phyloP scores from a whole-genome alignment of 2,888 invertebrate species.

The Eilema caniola region DNA sequence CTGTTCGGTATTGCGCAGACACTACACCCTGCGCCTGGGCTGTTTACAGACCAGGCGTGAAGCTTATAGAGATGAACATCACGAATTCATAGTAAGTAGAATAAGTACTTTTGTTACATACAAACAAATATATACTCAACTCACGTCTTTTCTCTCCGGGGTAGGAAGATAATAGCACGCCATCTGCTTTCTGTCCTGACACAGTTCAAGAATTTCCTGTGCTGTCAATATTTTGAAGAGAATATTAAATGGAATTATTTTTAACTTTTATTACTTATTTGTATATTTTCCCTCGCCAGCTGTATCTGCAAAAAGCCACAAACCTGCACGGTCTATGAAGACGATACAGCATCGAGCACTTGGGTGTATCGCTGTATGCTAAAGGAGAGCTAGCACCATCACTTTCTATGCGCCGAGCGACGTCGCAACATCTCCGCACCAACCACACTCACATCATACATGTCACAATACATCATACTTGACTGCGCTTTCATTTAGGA shows the following conservation, averaged over 20 bases:
- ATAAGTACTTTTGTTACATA: not conserved
- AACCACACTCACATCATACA: constrained; percentile 29
- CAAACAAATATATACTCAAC: no score
- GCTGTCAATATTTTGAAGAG: no score
- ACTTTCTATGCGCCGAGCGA: not conserved
- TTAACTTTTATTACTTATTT: not conserved
- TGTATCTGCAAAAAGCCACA: constrained; percentile 55
- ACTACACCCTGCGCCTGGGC: constrained; percentile 71
- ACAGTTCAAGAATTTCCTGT: no score
- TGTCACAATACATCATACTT: not conserved
- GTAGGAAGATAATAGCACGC: no score
- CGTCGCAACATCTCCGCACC: constrained; percentile 26
- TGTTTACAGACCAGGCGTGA: constrained; percentile 47
- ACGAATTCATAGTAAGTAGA: constrained; percentile 67
- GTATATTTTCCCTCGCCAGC: constrained; percentile 54
- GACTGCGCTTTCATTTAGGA: not conserved
- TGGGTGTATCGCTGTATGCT: constrained; percentile 56
- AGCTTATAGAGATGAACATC: constrained; percentile 42
- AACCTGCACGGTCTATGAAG: constrained; percentile 49
- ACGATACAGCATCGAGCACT: constrained; percentile 40
- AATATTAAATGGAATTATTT: no score
- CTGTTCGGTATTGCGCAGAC: constrained; percentile 48
- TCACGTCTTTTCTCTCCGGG: no score
- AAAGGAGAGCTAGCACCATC: constrained; percentile 45
- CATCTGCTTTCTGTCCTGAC: no score